Base-by-base conservation (phyloP, 1,140 invertebrate genomes). In the Zaprionus lachaisei region DNA sequence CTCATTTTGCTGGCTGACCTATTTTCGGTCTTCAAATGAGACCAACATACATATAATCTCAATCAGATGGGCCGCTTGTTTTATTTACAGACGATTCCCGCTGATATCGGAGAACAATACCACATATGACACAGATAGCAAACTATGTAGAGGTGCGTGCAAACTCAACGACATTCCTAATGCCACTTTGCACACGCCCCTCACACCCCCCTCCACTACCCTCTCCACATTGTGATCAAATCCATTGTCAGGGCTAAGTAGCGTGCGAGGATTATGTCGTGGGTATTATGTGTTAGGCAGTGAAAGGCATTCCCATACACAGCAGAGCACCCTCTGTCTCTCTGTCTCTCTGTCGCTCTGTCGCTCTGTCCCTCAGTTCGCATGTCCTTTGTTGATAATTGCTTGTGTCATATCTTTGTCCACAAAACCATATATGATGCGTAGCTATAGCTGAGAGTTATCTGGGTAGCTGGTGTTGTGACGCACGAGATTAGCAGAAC, bases 351-450 rank as follows among this genome's bases (percentile, higher is more conserved):
- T 26, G 24, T 26, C 14, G 0, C 38, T n/a, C 34, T 12, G 41
- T 44, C 2, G 0, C 38, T n/a, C 34, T 12, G 41, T 44, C 2
- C 41, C 41, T 17, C n/a, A 7, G n/a, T 44, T 47, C 67, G 72
- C 81, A 81, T 81, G 81, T 89, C 81, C 77, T 84, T 79, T 79
- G 81, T 85, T 47, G 41, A 76, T 89, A 89, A 90, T 90, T 90
- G 85, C 76, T 90, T 84, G 76, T 85, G 85, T 90, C 86, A 90
- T 76, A 91, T 65, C 66, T 47, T 79, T 61, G 68, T 81, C 22
- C 61, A 55, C 20, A 38, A 51, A 44, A 26, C 5, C 54, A 62
- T 34, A 68, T 51, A 51, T 11, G 47, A 17, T 49, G n/a, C 47
- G 20, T 51, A 49, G 38, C 3, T 49, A 49, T 41, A 2, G 38